Evolutionary conservation across 2,113 vertebrate genomes (phyloP).

Genomic region (Aix galericulata): DNA sequence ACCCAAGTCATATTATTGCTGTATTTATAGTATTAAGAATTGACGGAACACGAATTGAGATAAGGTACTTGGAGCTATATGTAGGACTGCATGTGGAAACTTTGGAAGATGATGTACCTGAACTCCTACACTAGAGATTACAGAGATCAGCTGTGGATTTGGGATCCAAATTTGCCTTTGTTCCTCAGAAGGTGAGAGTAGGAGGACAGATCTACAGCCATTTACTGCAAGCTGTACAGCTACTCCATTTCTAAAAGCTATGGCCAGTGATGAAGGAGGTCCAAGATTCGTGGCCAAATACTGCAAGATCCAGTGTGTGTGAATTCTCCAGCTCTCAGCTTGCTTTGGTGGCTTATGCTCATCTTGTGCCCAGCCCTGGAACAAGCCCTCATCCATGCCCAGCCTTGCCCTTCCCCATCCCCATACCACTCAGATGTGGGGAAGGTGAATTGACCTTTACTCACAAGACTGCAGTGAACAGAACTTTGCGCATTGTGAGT

Average conservation of each 20-base stretch:
- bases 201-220: background rate
- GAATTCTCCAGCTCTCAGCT: background rate
- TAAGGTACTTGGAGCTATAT: background rate
- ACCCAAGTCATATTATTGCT: slow-evolving; percentile 2
- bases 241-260: background rate
- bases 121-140: background rate
- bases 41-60: background rate
- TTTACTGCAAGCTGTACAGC: background rate
- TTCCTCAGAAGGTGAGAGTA: background rate
- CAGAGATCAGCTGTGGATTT: background rate
- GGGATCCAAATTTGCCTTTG: background rate
- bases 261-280: background rate
- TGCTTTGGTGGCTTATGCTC: background rate
- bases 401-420: background rate
- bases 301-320: background rate
- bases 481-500: background rate
- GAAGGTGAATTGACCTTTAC: background rate
- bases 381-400: background rate
- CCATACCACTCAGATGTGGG: rapidly evolving
- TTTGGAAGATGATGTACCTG: slow-evolving; percentile 3
- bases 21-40: slow-evolving; percentile 8
- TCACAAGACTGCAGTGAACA: background rate
- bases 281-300: background rate
- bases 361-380: rapidly evolving
- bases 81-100: background rate